Percentiles rank a stretch among this genome's conserved stretches.
Conservation (phyloP, 1,140 invertebrate species). For the Brachionus asplanchnoidis region DNA sequence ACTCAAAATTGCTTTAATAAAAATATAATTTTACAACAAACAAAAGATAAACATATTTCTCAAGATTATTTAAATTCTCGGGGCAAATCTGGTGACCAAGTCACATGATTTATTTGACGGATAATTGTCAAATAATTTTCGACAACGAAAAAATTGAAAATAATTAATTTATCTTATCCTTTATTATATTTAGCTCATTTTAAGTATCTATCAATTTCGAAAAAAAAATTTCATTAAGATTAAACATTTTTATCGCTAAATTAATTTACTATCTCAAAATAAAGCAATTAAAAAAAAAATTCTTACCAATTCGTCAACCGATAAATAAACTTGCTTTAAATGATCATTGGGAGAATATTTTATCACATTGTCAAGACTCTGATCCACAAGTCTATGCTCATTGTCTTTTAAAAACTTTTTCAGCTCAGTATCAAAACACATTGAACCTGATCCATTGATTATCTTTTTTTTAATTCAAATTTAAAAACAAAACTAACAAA, state of each 20-base stretch:
- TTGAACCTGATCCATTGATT: slow-evolving; percentile 71
- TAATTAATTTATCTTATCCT: neutral
- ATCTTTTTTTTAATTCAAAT: slow-evolving; percentile 67
- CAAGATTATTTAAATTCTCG: neutral
- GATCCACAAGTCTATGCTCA: neutral
- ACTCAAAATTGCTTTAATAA: neutral
- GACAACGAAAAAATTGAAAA: neutral
- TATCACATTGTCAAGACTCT: neutral
- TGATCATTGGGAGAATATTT: slow-evolving; percentile 54
- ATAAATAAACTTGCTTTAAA: slow-evolving; percentile 79
- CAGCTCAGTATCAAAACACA: slow-evolving; percentile 54
- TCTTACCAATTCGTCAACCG: slow-evolving; percentile 74
- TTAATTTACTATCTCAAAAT: neutral
- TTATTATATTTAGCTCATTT: neutral
- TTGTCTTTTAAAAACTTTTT: slow-evolving; percentile 34
- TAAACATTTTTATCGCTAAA: neutral
- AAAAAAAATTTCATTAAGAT: slow-evolving; percentile 33
- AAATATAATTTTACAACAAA: neutral
- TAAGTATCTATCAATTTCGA: neutral
- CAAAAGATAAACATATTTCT: neutral
- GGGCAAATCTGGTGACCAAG: neutral
- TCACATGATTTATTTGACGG: neutral
- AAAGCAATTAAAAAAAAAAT: neutral
- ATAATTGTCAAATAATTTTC: neutral
- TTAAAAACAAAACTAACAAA: slow-evolving; percentile 46